Percentiles rank a stretch among this genome's conserved stretches.
phyloP scores from a whole-genome alignment of 2,888 invertebrate species.

The Pristionchus arcanus region DNA sequence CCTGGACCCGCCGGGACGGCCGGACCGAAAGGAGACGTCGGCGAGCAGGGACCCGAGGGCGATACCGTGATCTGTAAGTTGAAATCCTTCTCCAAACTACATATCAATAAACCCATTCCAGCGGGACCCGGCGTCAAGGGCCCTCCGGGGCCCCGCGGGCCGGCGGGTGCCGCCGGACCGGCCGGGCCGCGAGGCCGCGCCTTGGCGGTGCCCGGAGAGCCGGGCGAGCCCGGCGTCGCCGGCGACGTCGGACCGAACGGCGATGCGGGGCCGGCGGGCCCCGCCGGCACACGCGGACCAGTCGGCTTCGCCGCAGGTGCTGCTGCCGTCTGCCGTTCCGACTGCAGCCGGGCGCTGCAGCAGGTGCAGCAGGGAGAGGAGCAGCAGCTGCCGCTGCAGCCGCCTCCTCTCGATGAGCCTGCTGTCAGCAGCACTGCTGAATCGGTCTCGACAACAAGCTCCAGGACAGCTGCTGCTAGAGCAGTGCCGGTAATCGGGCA shows the following conservation, averaged over 20 bases:
- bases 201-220: background rate
- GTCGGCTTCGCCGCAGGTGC: background rate
- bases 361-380: background rate
- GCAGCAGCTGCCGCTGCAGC: background rate
- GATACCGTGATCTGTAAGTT: conserved; percentile 21
- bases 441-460: too few relatives aligned
- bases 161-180: background rate
- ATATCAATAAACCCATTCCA: background rate
- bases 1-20: background rate
- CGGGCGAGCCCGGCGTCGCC: background rate
- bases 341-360: background rate
- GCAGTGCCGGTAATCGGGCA: background rate
- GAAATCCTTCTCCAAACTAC: too few relatives aligned
- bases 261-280: background rate
- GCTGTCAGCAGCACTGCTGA: background rate
- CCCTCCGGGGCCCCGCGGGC: conserved; percentile 28
- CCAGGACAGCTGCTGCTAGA: background rate
- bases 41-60: background rate
- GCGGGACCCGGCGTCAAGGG: conserved; percentile 48
- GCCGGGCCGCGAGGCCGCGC: conserved; percentile 4
- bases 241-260: conserved; percentile 26
- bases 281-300: background rate
- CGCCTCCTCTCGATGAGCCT: background rate
- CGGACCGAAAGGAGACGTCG: background rate
- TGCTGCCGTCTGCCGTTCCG: background rate